Conservation (phyloP, 2,888 invertebrate genomes). For the Oithona nana region DNA sequence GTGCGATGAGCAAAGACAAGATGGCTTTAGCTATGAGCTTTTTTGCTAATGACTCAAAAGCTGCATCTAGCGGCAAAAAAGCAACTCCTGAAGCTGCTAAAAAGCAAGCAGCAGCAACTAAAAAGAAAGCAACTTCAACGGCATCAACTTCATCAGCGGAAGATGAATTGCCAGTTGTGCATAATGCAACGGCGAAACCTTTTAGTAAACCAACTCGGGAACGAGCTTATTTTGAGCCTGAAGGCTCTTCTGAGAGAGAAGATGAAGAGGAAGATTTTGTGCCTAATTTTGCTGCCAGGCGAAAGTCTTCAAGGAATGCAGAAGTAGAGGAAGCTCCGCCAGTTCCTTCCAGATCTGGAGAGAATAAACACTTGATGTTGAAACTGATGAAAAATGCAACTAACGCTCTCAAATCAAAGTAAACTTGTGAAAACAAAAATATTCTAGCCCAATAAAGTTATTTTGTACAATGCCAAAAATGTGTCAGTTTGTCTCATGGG, state of each 20-base stretch:
- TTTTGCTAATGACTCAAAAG: neutral
- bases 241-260: neutral
- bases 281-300: neutral
- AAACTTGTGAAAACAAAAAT: too few relatives aligned
- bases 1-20: neutral
- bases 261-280: neutral
- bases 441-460: too few relatives aligned
- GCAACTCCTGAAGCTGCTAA: neutral
- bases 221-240: neutral
- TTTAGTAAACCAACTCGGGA: neutral
- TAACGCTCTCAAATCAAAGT: neutral
- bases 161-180: neutral
- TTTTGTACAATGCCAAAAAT: too few relatives aligned
- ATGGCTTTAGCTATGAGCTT: neutral
- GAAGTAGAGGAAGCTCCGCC: neutral
- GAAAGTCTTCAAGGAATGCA: neutral
- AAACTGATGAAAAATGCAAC: conserved; percentile 1
- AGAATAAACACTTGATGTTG: neutral
- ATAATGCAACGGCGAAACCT: neutral
- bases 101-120: neutral
- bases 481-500: too few relatives aligned
- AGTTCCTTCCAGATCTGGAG: neutral
- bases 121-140: neutral
- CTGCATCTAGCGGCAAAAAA: neutral
- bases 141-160: neutral